Percentiles rank a stretch among this genome's conserved stretches.
phyloP scores from a whole-genome alignment of 2,797 vertebrate species.

The Protonibea diacanthus region DNA sequence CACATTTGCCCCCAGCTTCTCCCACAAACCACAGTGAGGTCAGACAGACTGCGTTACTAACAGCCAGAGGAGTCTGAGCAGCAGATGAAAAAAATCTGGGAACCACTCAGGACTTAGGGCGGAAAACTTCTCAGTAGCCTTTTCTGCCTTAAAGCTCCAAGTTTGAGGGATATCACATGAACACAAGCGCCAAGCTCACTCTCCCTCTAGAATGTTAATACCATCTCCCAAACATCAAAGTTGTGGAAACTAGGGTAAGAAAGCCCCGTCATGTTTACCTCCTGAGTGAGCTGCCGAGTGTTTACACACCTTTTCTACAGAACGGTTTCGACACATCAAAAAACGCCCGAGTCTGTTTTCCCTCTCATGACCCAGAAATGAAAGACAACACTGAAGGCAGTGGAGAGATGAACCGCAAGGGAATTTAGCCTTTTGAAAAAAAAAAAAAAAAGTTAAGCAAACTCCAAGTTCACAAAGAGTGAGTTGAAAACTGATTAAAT shows the following conservation, averaged over 20 bases:
- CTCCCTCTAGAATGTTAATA: slow-evolving; percentile 68
- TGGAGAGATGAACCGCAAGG: slow-evolving; percentile 48
- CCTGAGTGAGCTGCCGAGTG: slow-evolving; percentile 62
- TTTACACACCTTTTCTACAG: slow-evolving; percentile 75
- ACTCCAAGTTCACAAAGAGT: slow-evolving; percentile 59
- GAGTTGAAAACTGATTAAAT: slow-evolving; percentile 63
- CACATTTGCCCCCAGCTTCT: slow-evolving; percentile 45
- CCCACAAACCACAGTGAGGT: slow-evolving; percentile 30
- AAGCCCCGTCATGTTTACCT: slow-evolving; percentile 72
- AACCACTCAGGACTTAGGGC: slow-evolving; percentile 1
- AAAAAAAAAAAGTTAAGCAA: slow-evolving; percentile 75
- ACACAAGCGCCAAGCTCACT: slow-evolving; percentile 3
- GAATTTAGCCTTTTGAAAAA: slow-evolving; percentile 64
- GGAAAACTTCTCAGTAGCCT: slow-evolving; percentile 22
- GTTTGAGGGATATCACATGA: slow-evolving; percentile 57
- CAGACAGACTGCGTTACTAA: slow-evolving; percentile 46
- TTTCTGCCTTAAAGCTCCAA: slow-evolving; percentile 27
- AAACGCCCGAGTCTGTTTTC: slow-evolving; percentile 67
- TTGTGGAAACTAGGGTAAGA: slow-evolving; percentile 71
- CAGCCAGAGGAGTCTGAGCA: slow-evolving; percentile 33
- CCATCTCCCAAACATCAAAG: slow-evolving; percentile 79
- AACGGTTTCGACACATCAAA: slow-evolving; percentile 74
- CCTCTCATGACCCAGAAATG: slow-evolving; percentile 73
- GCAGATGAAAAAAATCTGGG: slow-evolving; percentile 21
- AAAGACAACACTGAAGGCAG: slow-evolving; percentile 61